A percentile compares a stretch with the other conserved stretches of the same genome.
phyloP scores from a whole-genome alignment of 1,140 invertebrate species.

The Rhyzopertha dominica region DNA sequence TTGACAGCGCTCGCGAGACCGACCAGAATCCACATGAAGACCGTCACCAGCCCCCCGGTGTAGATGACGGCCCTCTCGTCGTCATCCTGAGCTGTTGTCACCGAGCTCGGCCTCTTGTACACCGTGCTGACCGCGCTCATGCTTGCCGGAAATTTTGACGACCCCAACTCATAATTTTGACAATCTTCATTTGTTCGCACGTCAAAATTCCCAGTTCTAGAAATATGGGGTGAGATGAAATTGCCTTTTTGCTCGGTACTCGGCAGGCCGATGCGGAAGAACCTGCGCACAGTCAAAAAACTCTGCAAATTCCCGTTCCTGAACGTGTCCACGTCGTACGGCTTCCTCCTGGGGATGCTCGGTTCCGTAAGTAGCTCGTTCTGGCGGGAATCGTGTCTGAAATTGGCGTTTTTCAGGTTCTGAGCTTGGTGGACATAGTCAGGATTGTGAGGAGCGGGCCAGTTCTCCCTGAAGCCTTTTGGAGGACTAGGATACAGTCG shows the following conservation, averaged over 20 bases:
- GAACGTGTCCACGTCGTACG: conserved; percentile 27
- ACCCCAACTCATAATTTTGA: conserved; percentile 2
- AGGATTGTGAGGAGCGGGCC: conserved; percentile 35
- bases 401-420: conserved; percentile 25
- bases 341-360: conserved; percentile 27
- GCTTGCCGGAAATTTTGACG: conserved; percentile 6
- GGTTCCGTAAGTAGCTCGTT: conserved; percentile 26
- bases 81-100: neutral
- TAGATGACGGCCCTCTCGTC: neutral
- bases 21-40: neutral
- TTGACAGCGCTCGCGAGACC: neutral
- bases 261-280: conserved; percentile 25
- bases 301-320: conserved; percentile 27
- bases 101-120: conserved; percentile 9
- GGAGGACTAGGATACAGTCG: conserved; percentile 27
- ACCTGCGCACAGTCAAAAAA: conserved; percentile 23
- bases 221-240: conserved; percentile 23
- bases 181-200: conserved; percentile 8
- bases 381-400: neutral
- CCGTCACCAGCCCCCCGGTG: neutral
- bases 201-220: neutral
- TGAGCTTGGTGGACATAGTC: conserved; percentile 36
- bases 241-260: conserved; percentile 31
- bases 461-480: conserved; percentile 30
- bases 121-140: conserved; percentile 20